These are phyloP conservation scores for Phlogophora meticulosa DNA, from an alignment of 2,888 invertebrate species.

Conservation along the genomic window DNA sequence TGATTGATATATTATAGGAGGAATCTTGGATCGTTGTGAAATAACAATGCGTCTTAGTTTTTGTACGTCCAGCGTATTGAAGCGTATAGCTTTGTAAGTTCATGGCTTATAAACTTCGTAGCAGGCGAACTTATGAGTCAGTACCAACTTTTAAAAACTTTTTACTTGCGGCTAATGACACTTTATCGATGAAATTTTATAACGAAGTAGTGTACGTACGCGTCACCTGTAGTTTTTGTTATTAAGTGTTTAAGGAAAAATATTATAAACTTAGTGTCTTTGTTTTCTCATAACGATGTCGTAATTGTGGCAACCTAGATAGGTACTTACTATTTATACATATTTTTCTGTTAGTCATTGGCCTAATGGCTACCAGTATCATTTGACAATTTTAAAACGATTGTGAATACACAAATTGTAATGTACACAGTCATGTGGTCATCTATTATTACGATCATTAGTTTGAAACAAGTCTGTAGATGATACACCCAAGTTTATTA, in stretches of 20 bases:
- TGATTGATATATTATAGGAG: conserved; percentile 67
- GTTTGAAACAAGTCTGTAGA: conserved; percentile 17
- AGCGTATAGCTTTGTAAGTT: conserved; percentile 42
- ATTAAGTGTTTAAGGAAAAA: not conserved
- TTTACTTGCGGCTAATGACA: conserved; percentile 15
- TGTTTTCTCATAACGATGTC: conserved; percentile 2
- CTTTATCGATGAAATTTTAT: conserved; percentile 25
- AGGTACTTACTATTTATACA: no score
- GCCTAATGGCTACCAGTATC: not conserved
- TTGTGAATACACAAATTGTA: conserved; percentile 7
- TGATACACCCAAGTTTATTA: conserved; percentile 17
- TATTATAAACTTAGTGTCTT: not conserved
- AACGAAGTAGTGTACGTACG: not conserved
- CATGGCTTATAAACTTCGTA: conserved; percentile 31
- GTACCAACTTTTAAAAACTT: conserved; percentile 15
- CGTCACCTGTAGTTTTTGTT: not conserved
- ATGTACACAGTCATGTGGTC: conserved; percentile 5
- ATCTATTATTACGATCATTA: conserved; percentile 10
- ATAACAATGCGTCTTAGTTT: conserved; percentile 55
- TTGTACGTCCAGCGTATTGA: conserved; percentile 39
- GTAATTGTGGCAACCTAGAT: not conserved
- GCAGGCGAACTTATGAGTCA: conserved; percentile 32
- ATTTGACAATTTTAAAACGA: conserved; percentile 26
- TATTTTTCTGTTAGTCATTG: conserved; percentile 12
- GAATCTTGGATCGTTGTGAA: conserved; percentile 58